A percentile compares a stretch with the other conserved stretches of the same genome.
These are phyloP conservation scores for Rotaria sp. DNA, from an alignment of 2,888 invertebrate genomes.

Conservation along the genomic window DNA sequence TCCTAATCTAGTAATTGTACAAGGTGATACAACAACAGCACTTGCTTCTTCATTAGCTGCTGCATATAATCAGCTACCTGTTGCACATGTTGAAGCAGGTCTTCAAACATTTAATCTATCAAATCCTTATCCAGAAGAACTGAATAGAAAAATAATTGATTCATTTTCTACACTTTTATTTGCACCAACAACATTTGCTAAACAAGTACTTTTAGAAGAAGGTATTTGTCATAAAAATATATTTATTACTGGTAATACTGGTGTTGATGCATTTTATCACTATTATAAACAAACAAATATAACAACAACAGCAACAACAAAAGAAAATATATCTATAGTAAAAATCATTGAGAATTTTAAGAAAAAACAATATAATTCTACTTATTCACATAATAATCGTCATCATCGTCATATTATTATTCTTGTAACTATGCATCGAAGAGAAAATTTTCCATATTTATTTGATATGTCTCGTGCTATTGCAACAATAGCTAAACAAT, in stretches of 20 bases:
- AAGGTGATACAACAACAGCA: constrained; percentile 27
- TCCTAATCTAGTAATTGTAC: not conserved
- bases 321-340: not conserved
- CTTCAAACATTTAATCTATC: constrained; percentile 1
- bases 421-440: constrained; percentile 30
- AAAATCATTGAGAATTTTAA: not conserved
- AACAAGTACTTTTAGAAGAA: not conserved
- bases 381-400: no score
- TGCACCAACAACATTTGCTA: constrained; percentile 29
- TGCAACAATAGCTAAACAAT: not conserved
- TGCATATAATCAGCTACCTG: not conserved
- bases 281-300: not conserved
- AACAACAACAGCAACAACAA: no score
- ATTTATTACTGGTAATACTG: constrained; percentile 30
- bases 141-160: constrained; percentile 14
- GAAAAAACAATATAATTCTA: not conserved
- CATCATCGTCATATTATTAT: no score
- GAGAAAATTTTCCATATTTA: constrained; percentile 22
- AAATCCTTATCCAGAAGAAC: constrained; percentile 29
- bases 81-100: constrained; percentile 32
- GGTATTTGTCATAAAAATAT: constrained; percentile 7
- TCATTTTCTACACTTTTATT: constrained; percentile 21
- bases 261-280: constrained; percentile 14
- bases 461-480: constrained; percentile 18
- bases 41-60: constrained; percentile 3